A percentile compares a stretch with the other conserved stretches of the same genome.
These are phyloP conservation scores for Lepisosteus osseus DNA, from an alignment of 2,113 vertebrate genomes.

Conservation along the genomic window DNA sequence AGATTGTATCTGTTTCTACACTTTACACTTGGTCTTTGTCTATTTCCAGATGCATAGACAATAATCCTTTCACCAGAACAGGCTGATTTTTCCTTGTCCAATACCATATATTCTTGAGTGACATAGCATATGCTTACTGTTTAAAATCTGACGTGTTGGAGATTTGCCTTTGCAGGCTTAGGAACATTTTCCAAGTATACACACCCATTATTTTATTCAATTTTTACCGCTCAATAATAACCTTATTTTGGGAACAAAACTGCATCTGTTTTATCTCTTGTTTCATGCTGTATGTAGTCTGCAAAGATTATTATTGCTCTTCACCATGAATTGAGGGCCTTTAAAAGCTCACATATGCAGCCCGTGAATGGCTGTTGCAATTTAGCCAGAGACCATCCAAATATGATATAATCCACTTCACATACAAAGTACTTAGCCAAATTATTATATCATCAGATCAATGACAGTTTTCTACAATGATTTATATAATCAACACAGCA, in stretches of 20 bases:
- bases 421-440: no score
- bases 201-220: neutral
- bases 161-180: neutral
- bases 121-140: neutral
- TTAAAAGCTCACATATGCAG: slow-evolving; percentile 5
- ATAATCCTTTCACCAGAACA: no score
- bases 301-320: neutral
- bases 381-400: no score
- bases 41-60: no score
- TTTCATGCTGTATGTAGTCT: neutral
- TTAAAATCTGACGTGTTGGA: neutral
- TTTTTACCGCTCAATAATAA: neutral
- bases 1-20: no score
- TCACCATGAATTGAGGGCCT: neutral
- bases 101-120: neutral
- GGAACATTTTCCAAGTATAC: neutral
- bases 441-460: no score
- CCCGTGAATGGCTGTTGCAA: no score
- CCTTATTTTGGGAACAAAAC: neutral
- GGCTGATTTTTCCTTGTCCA: neutral
- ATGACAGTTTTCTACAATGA: no score
- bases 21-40: no score
- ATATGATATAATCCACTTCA: no score
- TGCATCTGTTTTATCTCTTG: neutral
- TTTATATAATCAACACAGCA: no score